Evolutionary conservation across 1,140 invertebrate genomes (phyloP).

Genomic region (Penaeus indicus): DNA sequence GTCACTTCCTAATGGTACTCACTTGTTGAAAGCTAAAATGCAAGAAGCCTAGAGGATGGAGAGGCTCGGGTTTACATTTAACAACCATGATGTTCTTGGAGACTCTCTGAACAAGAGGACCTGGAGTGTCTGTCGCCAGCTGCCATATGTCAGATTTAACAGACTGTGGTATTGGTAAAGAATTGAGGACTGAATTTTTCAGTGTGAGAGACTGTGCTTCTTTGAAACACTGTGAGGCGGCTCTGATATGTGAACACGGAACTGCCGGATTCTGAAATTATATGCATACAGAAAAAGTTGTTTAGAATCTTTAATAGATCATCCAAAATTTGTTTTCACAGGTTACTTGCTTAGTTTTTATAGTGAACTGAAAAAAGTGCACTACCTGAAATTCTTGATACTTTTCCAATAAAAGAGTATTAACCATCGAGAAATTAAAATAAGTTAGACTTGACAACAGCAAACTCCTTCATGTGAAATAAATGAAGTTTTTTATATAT

Average conservation of each 20-base stretch:
- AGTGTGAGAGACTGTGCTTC: conserved; percentile 78
- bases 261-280: conserved; percentile 61
- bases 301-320: background rate
- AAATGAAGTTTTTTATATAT: no score
- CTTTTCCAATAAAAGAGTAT: no score
- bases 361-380: no score
- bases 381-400: no score
- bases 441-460: no score
- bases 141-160: conserved; percentile 80
- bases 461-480: no score
- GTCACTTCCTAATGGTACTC: conserved; percentile 59
- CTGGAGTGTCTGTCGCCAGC: conserved; percentile 77
- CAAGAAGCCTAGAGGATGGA: conserved; percentile 82
- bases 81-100: conserved; percentile 84
- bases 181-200: conserved; percentile 78
- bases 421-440: no score
- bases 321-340: background rate
- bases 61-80: conserved; percentile 79
- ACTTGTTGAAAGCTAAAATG: conserved; percentile 72
- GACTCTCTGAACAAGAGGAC: conserved; percentile 82
- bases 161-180: conserved; percentile 77
- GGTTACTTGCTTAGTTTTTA: no score
- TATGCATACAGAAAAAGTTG: background rate
- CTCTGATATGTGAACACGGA: conserved; percentile 79
- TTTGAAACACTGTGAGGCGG: conserved; percentile 78